phyloP scores from a whole-genome alignment of 2,113 vertebrate genomes.

The Xenopus tropicalis region DNA sequence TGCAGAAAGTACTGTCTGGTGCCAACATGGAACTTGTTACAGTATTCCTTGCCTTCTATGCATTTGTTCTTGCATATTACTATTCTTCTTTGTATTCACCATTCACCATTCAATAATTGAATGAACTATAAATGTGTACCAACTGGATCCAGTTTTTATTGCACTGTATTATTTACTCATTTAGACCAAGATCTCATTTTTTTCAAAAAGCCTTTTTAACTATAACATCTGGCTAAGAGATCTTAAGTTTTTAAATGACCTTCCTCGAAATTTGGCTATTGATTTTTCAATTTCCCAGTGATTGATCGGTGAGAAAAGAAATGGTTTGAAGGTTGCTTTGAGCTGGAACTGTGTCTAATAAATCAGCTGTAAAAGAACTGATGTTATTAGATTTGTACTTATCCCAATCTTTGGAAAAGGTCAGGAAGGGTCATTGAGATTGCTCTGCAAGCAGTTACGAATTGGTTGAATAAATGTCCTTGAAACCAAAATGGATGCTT shows the following conservation, averaged over 20 bases:
- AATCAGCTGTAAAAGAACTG: conserved; percentile 3
- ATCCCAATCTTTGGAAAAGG: not conserved
- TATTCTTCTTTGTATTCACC: no score
- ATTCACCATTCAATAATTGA: no score
- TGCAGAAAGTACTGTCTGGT: no score
- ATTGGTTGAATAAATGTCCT: not conserved
- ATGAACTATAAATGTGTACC: no score
- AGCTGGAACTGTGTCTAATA: conserved; percentile 16
- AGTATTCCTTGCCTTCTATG: no score
- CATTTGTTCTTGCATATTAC: no score
- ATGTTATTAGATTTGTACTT: not conserved
- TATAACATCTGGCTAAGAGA: not conserved
- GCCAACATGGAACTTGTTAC: no score
- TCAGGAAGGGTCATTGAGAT: not conserved
- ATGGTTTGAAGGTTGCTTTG: not conserved
- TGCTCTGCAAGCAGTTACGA: not conserved
- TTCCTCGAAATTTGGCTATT: not conserved
- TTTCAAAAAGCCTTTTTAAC: no score
- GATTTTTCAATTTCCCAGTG: conserved; percentile 5
- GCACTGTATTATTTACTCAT: no score
- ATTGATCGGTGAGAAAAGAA: conserved; percentile 5
- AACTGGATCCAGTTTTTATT: no score
- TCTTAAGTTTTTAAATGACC: not conserved
- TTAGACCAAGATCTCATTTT: no score
- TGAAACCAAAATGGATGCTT: not conserved